phyloP scores from a whole-genome alignment of 2,113 vertebrate species.

The Tetrax tetrax region DNA sequence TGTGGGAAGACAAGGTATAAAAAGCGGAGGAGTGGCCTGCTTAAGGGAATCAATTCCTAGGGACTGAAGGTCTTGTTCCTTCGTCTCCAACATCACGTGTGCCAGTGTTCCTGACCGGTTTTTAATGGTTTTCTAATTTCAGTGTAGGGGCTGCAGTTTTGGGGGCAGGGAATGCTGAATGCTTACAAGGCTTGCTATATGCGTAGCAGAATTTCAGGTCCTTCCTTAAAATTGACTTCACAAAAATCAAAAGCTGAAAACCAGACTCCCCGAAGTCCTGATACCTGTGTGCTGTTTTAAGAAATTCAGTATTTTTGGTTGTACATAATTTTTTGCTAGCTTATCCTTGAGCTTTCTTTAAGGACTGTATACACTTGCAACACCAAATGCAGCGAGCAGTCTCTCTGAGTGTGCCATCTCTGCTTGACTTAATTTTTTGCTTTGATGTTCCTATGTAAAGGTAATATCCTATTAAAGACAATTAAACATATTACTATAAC shows the following conservation, averaged over 20 bases:
- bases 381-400: not conserved
- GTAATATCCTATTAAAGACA: not conserved
- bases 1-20: rapidly evolving
- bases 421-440: not conserved
- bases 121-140: not conserved
- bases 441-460: not conserved
- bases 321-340: not conserved
- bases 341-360: not conserved
- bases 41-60: not conserved
- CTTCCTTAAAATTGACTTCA: not conserved
- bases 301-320: not conserved
- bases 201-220: not conserved
- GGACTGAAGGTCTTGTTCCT: not conserved
- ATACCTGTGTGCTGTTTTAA: not conserved
- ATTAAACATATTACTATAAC: not conserved
- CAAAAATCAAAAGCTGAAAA: not conserved
- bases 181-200: not conserved
- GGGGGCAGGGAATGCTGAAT: not conserved
- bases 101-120: not conserved
- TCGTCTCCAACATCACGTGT: rapidly evolving
- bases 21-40: not conserved
- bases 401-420: not conserved
- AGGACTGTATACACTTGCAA: not conserved
- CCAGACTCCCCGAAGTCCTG: not conserved
- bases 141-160: not conserved